Conservation (phyloP, 2,113 vertebrate genomes). For the Nycticorax nycticorax region DNA sequence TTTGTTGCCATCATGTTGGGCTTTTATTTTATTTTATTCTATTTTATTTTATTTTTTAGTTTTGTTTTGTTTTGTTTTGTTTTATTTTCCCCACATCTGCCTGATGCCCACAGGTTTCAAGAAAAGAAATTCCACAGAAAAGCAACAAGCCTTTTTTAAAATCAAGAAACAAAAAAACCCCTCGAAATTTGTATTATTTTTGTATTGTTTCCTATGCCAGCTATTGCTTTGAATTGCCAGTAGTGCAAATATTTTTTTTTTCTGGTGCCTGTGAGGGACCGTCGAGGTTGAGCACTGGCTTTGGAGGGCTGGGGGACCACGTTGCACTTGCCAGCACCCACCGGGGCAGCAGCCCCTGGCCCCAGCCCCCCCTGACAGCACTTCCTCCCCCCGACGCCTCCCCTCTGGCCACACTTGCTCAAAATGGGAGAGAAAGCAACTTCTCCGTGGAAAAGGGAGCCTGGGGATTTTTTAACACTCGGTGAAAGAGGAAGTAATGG, state of each 20-base stretch:
- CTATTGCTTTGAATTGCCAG: not conserved
- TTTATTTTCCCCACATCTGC: not conserved
- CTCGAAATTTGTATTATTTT: not conserved
- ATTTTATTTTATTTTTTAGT: too few relatives aligned
- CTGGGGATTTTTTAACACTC: not conserved
- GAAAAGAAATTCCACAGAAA: not conserved
- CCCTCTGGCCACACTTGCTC: not conserved
- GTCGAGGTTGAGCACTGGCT: fast-evolving
- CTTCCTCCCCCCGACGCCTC: fast-evolving
- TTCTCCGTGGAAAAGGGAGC: not conserved
- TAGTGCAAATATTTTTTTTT: not conserved
- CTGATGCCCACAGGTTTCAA: not conserved
- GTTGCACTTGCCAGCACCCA: not conserved
- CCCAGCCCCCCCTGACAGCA: not conserved
- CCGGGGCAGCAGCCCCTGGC: fast-evolving
- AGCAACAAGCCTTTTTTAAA: not conserved
- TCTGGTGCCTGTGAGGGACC: not conserved
- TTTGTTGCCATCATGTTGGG: not conserved
- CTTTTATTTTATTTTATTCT: not conserved
- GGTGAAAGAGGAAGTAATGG: not conserved
- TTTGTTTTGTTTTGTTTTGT: not conserved
- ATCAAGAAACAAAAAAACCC: not conserved
- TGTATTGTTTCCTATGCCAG: not conserved
- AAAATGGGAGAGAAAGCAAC: not conserved
- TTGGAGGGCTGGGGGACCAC: not conserved